Evolutionary conservation across 1,140 invertebrate species (phyloP), one percentile per base, ranked within the genome.

Genomic region (Scylla paramamosain): DNA sequence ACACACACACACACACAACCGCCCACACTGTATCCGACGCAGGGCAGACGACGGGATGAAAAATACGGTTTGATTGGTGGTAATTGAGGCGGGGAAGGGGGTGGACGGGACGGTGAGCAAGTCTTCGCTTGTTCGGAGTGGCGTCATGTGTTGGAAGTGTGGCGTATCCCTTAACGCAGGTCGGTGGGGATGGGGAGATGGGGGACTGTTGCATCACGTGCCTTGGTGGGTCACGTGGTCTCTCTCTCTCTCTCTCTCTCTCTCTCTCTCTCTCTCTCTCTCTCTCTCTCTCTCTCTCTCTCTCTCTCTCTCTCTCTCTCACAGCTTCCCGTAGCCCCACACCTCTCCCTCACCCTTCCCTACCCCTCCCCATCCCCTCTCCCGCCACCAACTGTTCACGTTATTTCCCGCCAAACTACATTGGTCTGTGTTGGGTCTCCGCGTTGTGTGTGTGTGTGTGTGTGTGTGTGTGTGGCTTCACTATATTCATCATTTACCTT

Each of bases 261-360:
- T 10, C 86, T 29, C 86, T 88, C 29, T 88, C 28, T 31, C 86
- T 88, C 86, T 31, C 86, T 39, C 52, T 59, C 31, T 84, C 83
- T 84, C 83, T 84, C 83, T 46, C 39, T 46, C 45, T 52, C 45
- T 52, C 39, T 46, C 28, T 16, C 39, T 52, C 46, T 45, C 20
- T 45, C 32, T 29, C 45, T 52, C 29, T 45, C 25, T 45, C 12
- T 45, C 29, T 45, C 84, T 59, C 48, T 14, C 48, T 52, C 48
- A 7, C 48, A 7, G 10, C 20, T 67, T 25, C 59, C 59, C 7
- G 10, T 67, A 10, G 10, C 59, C 8, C 20, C 67, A 12, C 67
- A 7, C 67, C n/a, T n/a, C n/a, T 20, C 86, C 29, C 31, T 32
- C 32, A 31, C 86, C 86, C 31, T 88, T 29, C n/a, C 87, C 14